Evolutionary conservation across 2,113 vertebrate species (phyloP).

Genomic region (Ageneiosus marmoratus): DNA sequence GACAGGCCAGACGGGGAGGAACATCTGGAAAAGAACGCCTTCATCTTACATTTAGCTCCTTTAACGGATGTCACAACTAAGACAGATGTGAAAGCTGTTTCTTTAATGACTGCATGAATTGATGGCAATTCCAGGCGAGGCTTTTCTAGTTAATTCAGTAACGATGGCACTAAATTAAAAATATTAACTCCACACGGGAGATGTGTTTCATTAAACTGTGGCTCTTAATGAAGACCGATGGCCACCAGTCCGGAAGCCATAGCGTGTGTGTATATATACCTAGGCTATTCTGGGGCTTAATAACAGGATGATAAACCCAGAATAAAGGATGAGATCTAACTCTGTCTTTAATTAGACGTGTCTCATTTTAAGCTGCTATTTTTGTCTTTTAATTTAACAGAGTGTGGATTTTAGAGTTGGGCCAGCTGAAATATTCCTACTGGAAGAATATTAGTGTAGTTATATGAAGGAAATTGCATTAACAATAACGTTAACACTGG

Average conservation of each 20-base stretch:
- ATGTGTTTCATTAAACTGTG: background rate
- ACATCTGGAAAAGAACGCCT: slow-evolving; percentile 15
- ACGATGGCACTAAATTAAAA: background rate
- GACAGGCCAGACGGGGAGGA: background rate
- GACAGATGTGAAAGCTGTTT: background rate
- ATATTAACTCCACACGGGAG: background rate
- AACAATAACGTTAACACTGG: background rate
- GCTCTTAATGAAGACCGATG: background rate
- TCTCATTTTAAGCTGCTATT: slow-evolving; percentile 30
- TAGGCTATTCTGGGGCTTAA: background rate
- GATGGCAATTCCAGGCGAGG: background rate
- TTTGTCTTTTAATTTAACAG: slow-evolving; percentile 37
- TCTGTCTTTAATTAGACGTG: slow-evolving; percentile 33
- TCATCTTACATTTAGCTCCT: slow-evolving; percentile 37
- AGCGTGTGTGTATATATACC: background rate
- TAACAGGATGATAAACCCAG: slow-evolving; percentile 2
- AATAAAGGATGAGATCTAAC: slow-evolving; percentile 33
- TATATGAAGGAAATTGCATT: background rate
- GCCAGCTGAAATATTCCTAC: background rate
- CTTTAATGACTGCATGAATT: background rate
- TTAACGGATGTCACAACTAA: slow-evolving; percentile 3
- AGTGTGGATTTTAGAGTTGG: slow-evolving; percentile 2
- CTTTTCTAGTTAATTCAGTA: background rate
- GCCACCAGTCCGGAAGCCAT: background rate
- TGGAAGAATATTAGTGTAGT: background rate